A percentile compares a stretch with the other conserved stretches of the same genome.
Evolutionary conservation across 2,113 vertebrate species (phyloP).

Genomic region (Phalacrocorax pelagicus): DNA sequence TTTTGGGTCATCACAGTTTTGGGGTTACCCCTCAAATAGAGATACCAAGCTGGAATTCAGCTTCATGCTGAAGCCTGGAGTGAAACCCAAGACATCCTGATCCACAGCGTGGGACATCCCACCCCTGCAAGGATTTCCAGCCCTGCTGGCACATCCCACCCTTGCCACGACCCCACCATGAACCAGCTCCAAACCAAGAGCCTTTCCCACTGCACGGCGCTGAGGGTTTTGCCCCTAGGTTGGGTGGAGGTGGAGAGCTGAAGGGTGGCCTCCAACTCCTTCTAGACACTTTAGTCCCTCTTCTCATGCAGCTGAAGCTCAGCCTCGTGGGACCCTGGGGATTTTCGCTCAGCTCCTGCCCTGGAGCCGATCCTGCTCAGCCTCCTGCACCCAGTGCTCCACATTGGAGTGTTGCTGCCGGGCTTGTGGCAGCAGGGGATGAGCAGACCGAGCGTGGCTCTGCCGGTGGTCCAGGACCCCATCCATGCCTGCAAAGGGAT

Average conservation of each 20-base stretch:
- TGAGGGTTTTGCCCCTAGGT: neutral
- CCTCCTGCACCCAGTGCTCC: neutral
- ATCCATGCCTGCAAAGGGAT: neutral
- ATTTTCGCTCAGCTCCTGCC: neutral
- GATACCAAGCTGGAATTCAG: neutral
- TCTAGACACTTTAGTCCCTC: neutral
- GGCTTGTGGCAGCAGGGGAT: neutral
- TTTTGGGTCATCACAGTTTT: neutral
- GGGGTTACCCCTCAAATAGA: neutral
- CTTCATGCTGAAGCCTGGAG: neutral
- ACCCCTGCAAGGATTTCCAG: neutral
- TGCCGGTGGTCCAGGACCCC: neutral
- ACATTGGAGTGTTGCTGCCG: too few relatives aligned
- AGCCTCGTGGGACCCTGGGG: neutral
- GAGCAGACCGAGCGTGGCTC: neutral
- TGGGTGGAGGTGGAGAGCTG: neutral
- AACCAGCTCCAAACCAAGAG: neutral
- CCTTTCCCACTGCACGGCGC: neutral
- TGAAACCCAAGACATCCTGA: neutral
- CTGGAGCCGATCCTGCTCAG: fast-evolving
- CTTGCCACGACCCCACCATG: neutral
- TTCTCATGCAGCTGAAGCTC: neutral
- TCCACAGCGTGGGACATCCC: neutral
- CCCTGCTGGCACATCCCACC: neutral
- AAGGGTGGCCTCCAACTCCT: neutral